Evolutionary conservation across 2,888 invertebrate genomes (phyloP), one percentile per base, ranked within the genome.

Genomic region (Odontothrips loti): DNA sequence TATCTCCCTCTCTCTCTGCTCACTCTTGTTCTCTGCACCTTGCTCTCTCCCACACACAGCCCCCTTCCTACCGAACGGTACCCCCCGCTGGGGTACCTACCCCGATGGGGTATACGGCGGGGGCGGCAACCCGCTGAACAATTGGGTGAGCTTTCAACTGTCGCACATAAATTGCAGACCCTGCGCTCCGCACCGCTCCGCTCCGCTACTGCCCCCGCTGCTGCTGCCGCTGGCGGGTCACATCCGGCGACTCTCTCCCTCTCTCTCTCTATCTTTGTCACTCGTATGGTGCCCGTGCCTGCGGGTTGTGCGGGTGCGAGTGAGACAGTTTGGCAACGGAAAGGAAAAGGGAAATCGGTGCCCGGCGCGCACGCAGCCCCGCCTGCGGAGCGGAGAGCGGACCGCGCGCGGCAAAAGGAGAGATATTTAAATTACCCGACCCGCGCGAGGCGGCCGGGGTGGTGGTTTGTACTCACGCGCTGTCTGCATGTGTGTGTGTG

Each of bases 71-170:
- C 51, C 34, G 34, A 6, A 43, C 3, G 34, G 34, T 43, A 6
- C 34, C 34, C 34, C 34, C 34, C 34, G 34, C 34, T 6, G 34
- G 58, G 58, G 58, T 58, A 58, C 58, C n/a, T 43, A 43, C 34
- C 58, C 58, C 58, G 17, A 17, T 17, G 58, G 23, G 68, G 23
- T 75, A 23, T 68, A 75, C 68, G 68, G 68, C 68, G 23, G 68
- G 23, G 12, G 58, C 58, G 58, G 51, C 51, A 12, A 20, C 15
- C 27, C 27, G 68, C 68, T 75, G 68, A 75, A 75, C 68, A 75
- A 75, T 75, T 75, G 68, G 68, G 23, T 75, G 68, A 75, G 68
- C 68, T 75, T 75, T 75, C 68, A 75, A 75, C 68, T 75, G 68
- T 75, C 68, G 68, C 23, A 23, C 68, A 75, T 75, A 75, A 75